A percentile compares a stretch with the other conserved stretches of the same genome.
These are phyloP conservation scores for Dermatophagoides farinae DNA, from an alignment of 1,140 invertebrate species.

Conservation along the genomic window DNA sequence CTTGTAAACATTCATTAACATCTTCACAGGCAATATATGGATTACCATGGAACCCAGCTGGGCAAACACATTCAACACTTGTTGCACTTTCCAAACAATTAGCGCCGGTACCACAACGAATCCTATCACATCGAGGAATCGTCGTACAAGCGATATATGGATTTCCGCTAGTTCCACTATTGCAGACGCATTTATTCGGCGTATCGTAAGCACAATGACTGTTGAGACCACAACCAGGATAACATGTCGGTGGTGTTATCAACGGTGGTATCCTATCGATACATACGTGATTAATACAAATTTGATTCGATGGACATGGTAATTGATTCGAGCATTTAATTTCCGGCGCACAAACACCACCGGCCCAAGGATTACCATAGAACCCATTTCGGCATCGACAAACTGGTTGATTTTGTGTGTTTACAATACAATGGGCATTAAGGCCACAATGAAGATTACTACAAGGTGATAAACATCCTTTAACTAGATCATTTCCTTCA, in stretches of 20 bases:
- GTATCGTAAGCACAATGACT: constrained; percentile 67
- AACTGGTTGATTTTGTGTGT: constrained; percentile 48
- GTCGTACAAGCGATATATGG: constrained; percentile 51
- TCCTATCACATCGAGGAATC: constrained; percentile 39
- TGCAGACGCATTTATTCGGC: constrained; percentile 53
- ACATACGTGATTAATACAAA: constrained; percentile 61
- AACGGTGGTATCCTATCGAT: constrained; percentile 53
- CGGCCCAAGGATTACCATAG: constrained; percentile 70
- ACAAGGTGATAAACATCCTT: constrained; percentile 31
- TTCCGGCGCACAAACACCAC: constrained; percentile 42
- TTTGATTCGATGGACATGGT: constrained; percentile 50
- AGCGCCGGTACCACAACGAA: constrained; percentile 71
- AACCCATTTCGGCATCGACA: constrained; percentile 66
- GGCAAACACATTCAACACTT: constrained; percentile 57
- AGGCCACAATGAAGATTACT: constrained; percentile 51
- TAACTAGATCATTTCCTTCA: constrained; percentile 19
- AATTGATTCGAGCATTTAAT: constrained; percentile 43
- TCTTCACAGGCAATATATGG: constrained; percentile 18
- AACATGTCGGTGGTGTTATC: constrained; percentile 55
- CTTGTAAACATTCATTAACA: constrained; percentile 15
- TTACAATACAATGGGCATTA: constrained; percentile 69
- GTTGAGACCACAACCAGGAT: constrained; percentile 53
- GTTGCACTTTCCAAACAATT: constrained; percentile 59
- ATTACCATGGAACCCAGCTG: constrained; percentile 35
- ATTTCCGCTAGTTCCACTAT: constrained; percentile 59